phyloP scores from a whole-genome alignment of 2,888 invertebrate species.

The Atrina japonica region DNA sequence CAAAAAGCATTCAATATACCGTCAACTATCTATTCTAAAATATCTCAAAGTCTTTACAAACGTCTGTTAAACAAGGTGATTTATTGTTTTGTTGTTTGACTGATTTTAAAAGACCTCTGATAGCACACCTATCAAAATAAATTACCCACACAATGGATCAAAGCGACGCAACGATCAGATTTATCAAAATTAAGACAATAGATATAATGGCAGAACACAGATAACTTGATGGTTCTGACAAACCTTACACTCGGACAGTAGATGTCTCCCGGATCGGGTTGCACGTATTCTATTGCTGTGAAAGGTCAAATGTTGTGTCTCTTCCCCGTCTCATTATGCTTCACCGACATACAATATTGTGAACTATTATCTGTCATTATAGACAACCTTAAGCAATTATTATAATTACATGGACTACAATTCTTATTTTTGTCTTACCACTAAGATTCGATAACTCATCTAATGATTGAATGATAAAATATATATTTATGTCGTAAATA shows the following conservation, averaged over 20 bases:
- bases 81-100: slow-evolving; percentile 27
- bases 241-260: not conserved
- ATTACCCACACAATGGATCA: slow-evolving; percentile 27
- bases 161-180: slow-evolving; percentile 9
- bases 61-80: slow-evolving; percentile 33
- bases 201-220: slow-evolving; percentile 6
- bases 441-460: no score
- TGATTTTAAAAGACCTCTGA: slow-evolving; percentile 33
- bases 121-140: slow-evolving; percentile 27
- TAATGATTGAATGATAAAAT: no score
- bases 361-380: slow-evolving; percentile 8
- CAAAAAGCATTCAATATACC: slow-evolving; percentile 16
- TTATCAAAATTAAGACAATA: slow-evolving; percentile 2
- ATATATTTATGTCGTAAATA: no score
- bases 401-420: no score
- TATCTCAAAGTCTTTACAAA: slow-evolving; percentile 7
- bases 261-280: slow-evolving; percentile 8
- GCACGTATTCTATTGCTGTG: slow-evolving; percentile 7
- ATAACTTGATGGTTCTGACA: slow-evolving; percentile 28
- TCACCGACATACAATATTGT: slow-evolving; percentile 17
- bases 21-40: slow-evolving; percentile 16
- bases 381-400: slow-evolving; percentile 10
- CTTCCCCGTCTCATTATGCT: not conserved
- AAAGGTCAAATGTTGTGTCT: slow-evolving; percentile 8
- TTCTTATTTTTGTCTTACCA: no score